Percentiles rank a stretch among this genome's conserved stretches.
These are phyloP conservation scores for Chiloscyllium punctatum DNA, from an alignment of 2,797 vertebrate species.

Conservation along the genomic window DNA sequence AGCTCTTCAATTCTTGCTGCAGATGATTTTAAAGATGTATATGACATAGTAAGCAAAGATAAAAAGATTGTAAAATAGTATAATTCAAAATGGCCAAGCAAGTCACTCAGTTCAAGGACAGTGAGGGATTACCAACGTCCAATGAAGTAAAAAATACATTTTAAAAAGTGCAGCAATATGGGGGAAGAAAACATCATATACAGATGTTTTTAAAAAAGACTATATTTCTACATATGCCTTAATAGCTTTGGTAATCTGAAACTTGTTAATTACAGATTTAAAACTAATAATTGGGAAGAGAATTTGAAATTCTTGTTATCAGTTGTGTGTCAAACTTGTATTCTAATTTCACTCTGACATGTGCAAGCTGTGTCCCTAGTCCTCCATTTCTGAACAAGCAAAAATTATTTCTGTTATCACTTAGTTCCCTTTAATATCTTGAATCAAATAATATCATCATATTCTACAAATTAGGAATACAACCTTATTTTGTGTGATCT, in stretches of 20 bases:
- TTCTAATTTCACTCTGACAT: neutral
- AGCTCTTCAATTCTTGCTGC: conserved; percentile 27
- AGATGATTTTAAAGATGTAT: conserved; percentile 25
- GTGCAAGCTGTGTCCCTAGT: neutral
- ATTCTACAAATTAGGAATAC: neutral
- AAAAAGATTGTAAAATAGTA: neutral
- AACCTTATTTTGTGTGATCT: neutral
- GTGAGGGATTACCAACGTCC: too few relatives aligned
- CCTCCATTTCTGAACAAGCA: neutral
- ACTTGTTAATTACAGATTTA: neutral
- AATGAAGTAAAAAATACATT: too few relatives aligned
- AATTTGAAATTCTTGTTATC: neutral
- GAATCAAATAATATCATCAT: neutral
- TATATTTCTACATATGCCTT: neutral
- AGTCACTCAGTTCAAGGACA: too few relatives aligned
- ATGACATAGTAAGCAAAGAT: neutral
- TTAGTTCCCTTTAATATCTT: neutral
- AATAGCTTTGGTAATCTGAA: neutral
- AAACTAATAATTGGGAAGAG: neutral
- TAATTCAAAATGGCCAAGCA: too few relatives aligned
- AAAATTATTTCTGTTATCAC: neutral
- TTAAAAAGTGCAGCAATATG: neutral
- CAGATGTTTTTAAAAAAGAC: neutral
- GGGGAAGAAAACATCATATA: neutral
- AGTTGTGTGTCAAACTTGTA: neutral